Conservation (phyloP, 2,113 vertebrate genomes). For the Burhinus bistriatus region DNA sequence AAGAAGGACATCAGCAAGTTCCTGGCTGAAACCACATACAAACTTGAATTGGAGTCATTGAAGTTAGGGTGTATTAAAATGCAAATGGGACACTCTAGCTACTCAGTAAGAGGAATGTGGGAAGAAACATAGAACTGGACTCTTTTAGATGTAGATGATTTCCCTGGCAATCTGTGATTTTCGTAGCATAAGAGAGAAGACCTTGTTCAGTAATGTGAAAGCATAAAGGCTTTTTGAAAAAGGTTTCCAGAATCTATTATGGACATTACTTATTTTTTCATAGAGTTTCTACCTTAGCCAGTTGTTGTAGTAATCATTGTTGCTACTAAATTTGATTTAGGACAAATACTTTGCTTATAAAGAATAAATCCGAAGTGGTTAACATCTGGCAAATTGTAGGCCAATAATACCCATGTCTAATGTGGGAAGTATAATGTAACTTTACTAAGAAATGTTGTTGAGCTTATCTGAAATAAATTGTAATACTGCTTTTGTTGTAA, state of each 20-base stretch:
- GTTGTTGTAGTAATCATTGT: neutral
- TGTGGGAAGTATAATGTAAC: neutral
- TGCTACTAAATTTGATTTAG: neutral
- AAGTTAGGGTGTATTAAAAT: neutral
- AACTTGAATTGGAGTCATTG: neutral
- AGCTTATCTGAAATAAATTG: neutral
- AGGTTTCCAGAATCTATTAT: neutral
- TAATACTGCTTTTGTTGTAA: neutral
- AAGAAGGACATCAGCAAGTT: neutral
- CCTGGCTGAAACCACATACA: neutral
- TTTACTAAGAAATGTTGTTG: neutral
- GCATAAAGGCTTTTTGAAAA: neutral
- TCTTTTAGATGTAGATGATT: neutral
- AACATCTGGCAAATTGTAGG: neutral
- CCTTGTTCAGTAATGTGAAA: accelerated
- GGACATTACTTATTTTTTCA: neutral
- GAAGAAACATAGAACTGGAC: neutral
- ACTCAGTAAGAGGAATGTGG: neutral
- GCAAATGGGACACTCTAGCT: neutral
- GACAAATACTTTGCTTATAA: neutral
- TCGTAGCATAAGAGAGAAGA: neutral
- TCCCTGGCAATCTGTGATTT: neutral
- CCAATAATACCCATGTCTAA: neutral
- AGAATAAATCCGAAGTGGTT: neutral
- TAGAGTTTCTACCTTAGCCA: neutral